Percentiles rank a stretch among this genome's conserved stretches.
These are phyloP conservation scores for Phataginus tricuspis DNA, from an alignment of 2,797 vertebrate species.

Conservation along the genomic window DNA sequence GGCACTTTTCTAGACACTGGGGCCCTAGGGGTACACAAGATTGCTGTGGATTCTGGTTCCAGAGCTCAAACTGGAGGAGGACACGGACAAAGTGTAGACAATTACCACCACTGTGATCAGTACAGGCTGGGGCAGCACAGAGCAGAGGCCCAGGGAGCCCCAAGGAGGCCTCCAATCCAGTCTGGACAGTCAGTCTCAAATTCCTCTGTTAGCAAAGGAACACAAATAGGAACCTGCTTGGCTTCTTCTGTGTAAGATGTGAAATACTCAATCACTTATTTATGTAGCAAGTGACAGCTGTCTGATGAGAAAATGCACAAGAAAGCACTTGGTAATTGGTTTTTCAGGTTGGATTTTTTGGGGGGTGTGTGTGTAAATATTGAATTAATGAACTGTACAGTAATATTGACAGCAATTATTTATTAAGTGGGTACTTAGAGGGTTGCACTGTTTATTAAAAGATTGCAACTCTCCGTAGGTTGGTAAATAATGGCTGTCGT, in stretches of 20 bases:
- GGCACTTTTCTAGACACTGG: neutral
- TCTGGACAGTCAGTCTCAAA: neutral
- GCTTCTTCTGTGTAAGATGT: neutral
- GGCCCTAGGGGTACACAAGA: neutral
- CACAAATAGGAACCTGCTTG: neutral
- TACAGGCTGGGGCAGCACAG: neutral
- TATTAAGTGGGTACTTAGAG: neutral
- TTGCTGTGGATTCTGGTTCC: neutral
- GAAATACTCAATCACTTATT: neutral
- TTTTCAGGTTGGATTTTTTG: neutral
- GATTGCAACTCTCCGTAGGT: neutral
- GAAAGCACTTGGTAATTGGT: neutral
- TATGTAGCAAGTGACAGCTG: neutral
- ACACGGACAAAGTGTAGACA: accelerated
- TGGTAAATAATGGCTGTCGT: neutral
- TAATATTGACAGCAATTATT: neutral
- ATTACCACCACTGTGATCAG: neutral
- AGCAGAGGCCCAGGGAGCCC: neutral
- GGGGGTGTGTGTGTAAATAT: accelerated
- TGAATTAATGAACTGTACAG: neutral
- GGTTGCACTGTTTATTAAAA: neutral
- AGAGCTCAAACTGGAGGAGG: neutral
- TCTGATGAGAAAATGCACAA: neutral
- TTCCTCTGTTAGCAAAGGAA: neutral
- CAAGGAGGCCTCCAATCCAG: neutral